A percentile compares a stretch with the other conserved stretches of the same genome.
Evolutionary conservation across 2,797 vertebrate species (phyloP).

Genomic region (Limosa lapponica): DNA sequence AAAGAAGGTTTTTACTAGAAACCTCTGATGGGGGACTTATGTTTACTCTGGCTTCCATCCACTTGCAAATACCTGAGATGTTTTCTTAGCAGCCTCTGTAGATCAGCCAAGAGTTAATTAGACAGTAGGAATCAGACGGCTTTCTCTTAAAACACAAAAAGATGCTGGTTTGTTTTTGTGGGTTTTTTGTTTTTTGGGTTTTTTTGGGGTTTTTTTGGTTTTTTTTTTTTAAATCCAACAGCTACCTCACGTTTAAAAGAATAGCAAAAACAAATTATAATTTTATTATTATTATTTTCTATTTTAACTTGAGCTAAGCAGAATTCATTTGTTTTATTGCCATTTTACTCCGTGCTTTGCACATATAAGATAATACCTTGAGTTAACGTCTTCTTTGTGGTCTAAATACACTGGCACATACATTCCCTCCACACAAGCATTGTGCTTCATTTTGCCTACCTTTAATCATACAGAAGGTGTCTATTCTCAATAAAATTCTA

Average conservation of each 20-base stretch:
- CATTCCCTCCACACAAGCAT: rapidly evolving
- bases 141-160: neutral
- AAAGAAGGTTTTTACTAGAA: neutral
- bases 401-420: neutral
- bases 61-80: neutral
- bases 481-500: neutral
- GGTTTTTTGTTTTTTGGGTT: neutral
- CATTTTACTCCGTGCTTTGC: neutral
- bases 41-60: neutral
- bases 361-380: neutral
- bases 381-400: neutral
- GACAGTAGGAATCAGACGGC: neutral
- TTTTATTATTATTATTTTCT: neutral
- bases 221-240: neutral
- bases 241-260: neutral
- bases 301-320: neutral
- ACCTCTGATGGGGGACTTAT: neutral
- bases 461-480: neutral
- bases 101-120: neutral
- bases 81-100: neutral
- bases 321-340: neutral
- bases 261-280: neutral
- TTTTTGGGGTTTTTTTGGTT: too few species aligned
- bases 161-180: too few species aligned
- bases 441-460: neutral